Evolutionary conservation across 2,113 vertebrate species (phyloP), one percentile per base, ranked within the genome.

Genomic region (Neogale vison): DNA sequence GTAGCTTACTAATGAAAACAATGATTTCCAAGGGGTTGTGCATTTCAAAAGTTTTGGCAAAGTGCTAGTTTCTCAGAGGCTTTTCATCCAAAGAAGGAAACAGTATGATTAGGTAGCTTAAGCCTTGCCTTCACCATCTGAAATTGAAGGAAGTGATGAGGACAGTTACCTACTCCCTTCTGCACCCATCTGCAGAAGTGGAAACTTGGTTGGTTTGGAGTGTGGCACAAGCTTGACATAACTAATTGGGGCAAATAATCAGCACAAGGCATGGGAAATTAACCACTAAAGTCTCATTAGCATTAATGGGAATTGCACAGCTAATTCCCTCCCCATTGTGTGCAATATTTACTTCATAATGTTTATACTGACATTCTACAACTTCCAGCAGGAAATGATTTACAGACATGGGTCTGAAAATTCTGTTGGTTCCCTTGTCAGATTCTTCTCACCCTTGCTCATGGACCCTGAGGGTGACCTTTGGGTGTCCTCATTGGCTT

Each of bases 1-100:
- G 97, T 97, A 98, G 97, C 97, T 96, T 82, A 24, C 94, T 98
- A 98, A 98, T 98, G 98, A 98, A 98, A 98, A 96, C 97, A 97
- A 98, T 98, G 97, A 98, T 98, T 98, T 98, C 97, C 91, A 97
- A 98, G 82, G 82, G 90, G 39, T 85, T 94, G 88, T 94, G 61
- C 86, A 50, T 98, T 97, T 90, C 14, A 52, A 93, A 97, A 97
- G 79, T 97, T 98, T 97, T 96, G 97, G 95, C 91, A 93, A 97
- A 97, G 88, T 86, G 90, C 95, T 97, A 52, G 85, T 71, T 91
- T 98, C 79, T 98, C 42, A 86, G 67, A 96, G 29, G 77, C 72
- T 93, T 96, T 81, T 96, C 72, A 93, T 95, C 47, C 1, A 0
- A 77, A 81, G 93, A 90, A 79, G 55, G 34, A 96, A 95, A 86